Percentiles rank a stretch among this genome's conserved stretches.
phyloP scores from a whole-genome alignment of 92 coral and sea anemone genomes.

The Bergia sp. region DNA sequence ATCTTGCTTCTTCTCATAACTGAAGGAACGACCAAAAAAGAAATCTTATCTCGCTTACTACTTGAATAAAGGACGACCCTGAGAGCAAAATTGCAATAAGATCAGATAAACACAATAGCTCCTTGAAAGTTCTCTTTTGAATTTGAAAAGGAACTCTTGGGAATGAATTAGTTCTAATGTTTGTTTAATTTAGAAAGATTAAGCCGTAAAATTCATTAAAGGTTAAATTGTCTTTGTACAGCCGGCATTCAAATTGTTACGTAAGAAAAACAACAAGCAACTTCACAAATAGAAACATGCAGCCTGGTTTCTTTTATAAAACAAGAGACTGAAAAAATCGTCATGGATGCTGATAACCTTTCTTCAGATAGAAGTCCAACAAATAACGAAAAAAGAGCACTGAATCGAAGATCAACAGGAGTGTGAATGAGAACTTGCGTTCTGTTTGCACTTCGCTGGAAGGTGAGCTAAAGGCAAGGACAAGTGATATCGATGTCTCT shows the following conservation, averaged over 20 bases:
- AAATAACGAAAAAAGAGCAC: conserved; percentile 25
- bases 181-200: neutral
- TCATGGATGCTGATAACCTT: conserved; percentile 1
- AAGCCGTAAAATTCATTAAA: neutral
- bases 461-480: conserved; percentile 10
- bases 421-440: conserved; percentile 22
- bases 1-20: neutral
- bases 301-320: neutral
- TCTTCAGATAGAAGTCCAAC: conserved; percentile 2
- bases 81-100: neutral
- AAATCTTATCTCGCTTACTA: neutral
- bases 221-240: neutral
- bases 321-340: neutral
- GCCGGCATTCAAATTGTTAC: neutral
- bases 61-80: neutral
- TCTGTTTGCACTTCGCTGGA: conserved; percentile 21
- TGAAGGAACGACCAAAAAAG: neutral
- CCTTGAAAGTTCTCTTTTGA: neutral
- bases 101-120: neutral
- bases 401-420: conserved; percentile 6
- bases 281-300: neutral
- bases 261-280: neutral
- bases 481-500: conserved; percentile 5
- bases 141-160: neutral
- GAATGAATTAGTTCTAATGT: neutral